phyloP scores from a whole-genome alignment of 2,888 invertebrate genomes.

The Patella depressa region DNA sequence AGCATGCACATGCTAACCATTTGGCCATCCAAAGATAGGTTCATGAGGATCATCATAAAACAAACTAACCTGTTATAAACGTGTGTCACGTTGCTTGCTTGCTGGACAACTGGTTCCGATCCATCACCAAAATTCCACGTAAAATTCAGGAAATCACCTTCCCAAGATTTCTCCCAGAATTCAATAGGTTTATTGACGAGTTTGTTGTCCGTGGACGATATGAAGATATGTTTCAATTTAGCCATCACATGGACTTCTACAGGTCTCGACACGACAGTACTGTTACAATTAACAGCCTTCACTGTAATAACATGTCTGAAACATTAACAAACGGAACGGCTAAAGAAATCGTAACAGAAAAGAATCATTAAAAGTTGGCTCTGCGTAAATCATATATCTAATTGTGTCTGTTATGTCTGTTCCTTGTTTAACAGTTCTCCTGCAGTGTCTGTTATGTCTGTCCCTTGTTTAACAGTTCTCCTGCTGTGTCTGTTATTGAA shows the following conservation, averaged over 20 bases:
- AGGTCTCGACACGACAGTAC: slow-evolving; percentile 51
- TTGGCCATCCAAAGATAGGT: not conserved
- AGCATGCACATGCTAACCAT: no score
- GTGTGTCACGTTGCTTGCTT: slow-evolving; percentile 37
- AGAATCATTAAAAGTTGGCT: no score
- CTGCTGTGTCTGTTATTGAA: no score
- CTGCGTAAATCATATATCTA: no score
- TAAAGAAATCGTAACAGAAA: no score
- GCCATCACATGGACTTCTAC: slow-evolving; percentile 55
- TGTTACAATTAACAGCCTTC: slow-evolving; percentile 59
- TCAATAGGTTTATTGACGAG: slow-evolving; percentile 49
- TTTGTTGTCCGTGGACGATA: slow-evolving; percentile 41
- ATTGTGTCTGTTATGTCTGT: no score
- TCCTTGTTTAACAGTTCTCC: no score
- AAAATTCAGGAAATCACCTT: slow-evolving; percentile 63
- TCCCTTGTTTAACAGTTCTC: no score
- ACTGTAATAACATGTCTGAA: slow-evolving; percentile 59
- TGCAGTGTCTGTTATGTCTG: no score
- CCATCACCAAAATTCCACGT: slow-evolving; percentile 70
- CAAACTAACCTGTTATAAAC: slow-evolving; percentile 48
- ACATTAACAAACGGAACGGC: not conserved
- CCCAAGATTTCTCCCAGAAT: slow-evolving; percentile 54
- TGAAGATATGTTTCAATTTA: slow-evolving; percentile 38
- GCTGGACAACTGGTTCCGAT: slow-evolving; percentile 28
- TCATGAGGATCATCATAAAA: not conserved